A percentile compares a stretch with the other conserved stretches of the same genome.
phyloP scores from a whole-genome alignment of 92 coral and sea anemone genomes.

The Galaxea fascicularis region DNA sequence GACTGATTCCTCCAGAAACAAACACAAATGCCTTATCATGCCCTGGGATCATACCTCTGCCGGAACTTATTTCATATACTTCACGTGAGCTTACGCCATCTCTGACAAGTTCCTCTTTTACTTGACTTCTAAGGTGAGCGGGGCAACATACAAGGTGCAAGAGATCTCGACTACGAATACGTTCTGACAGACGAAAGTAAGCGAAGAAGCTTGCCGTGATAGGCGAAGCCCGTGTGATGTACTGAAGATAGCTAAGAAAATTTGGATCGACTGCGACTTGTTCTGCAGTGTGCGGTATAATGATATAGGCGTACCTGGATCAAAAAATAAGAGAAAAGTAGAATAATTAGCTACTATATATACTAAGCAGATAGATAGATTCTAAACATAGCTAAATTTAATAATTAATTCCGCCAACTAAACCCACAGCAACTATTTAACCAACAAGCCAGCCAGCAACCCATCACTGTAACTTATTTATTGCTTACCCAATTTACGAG shows the following conservation, averaged over 20 bases:
- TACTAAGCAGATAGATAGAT: neutral
- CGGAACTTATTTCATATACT: neutral
- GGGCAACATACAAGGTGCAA: constrained; percentile 34
- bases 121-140: neutral
- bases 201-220: constrained; percentile 25
- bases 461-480: too few relatives aligned
- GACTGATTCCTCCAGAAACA: constrained; percentile 6
- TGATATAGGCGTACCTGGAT: constrained; percentile 10
- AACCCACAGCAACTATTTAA: too few relatives aligned
- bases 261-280: too few relatives aligned
- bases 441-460: too few relatives aligned
- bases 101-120: neutral
- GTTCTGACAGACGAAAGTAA: constrained; percentile 4
- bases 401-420: too few relatives aligned
- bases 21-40: constrained; percentile 20
- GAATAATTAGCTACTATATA: neutral
- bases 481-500: too few relatives aligned
- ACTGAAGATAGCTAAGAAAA: neutral
- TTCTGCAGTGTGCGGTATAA: too few relatives aligned
- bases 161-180: neutral
- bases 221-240: constrained; percentile 10
- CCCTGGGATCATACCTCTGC: constrained; percentile 6
- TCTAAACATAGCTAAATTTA: neutral
- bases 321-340: neutral
- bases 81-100: neutral